Percentiles rank a stretch among this genome's conserved stretches.
Evolutionary conservation across 2,888 invertebrate genomes (phyloP).

Genomic region (Mesoligia furuncula): DNA sequence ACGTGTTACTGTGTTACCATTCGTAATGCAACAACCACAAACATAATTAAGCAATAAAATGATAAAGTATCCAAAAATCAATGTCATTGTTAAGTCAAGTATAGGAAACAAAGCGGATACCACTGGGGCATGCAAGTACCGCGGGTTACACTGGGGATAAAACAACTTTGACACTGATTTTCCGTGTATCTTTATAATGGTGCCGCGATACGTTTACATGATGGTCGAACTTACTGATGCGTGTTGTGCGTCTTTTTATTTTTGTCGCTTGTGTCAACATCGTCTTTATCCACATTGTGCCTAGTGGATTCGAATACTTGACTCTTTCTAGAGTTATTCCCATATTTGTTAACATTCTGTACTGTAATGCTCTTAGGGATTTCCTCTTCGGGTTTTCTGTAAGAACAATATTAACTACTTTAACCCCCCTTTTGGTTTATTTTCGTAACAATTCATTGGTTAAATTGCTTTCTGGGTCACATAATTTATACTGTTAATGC

Average conservation of each 20-base stretch:
- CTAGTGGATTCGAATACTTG: conserved; percentile 93
- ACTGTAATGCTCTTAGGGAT: conserved; percentile 86
- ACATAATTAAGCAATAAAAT: conserved; percentile 57
- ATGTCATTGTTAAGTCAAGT: conserved; percentile 58
- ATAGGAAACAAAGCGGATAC: conserved; percentile 39
- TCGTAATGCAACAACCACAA: conserved; percentile 38
- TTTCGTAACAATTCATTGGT: conserved; percentile 36
- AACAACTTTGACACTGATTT: conserved; percentile 71
- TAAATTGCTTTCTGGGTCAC: conserved; percentile 26
- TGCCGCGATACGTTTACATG: conserved; percentile 63
- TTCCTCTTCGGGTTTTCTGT: conserved; percentile 89
- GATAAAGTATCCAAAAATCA: conserved; percentile 61
- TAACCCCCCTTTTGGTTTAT: conserved; percentile 65
- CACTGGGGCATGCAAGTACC: conserved; percentile 41
- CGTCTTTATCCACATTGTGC: conserved; percentile 93
- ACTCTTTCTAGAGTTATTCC: conserved; percentile 89
- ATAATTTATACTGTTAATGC: conserved; percentile 29
- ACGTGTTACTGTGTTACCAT: conserved; percentile 27
- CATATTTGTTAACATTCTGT: conserved; percentile 86
- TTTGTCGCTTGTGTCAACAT: conserved; percentile 93
- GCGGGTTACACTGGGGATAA: conserved; percentile 55
- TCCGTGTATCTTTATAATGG: conserved; percentile 51
- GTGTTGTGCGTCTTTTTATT: conserved; percentile 84
- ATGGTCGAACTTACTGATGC: conserved; percentile 84
- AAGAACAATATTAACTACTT: conserved; percentile 79